Conservation (phyloP, 2,888 invertebrate genomes). For the Calephelis perditalis region DNA sequence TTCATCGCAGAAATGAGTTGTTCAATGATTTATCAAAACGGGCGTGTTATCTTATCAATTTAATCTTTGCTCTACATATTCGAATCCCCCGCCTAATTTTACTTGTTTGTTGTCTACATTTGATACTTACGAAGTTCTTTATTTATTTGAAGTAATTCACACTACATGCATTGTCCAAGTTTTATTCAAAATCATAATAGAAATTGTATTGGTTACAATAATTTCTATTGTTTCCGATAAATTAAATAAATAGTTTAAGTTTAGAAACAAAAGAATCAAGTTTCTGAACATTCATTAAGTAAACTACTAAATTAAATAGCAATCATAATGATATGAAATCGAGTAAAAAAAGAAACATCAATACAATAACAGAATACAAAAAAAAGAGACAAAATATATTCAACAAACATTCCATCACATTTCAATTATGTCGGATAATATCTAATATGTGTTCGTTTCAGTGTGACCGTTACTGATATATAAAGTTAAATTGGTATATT, state of each 20-base stretch:
- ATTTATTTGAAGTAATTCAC: background rate
- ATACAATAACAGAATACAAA: background rate
- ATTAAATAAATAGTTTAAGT: too few species aligned
- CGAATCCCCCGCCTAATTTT: constrained; percentile 52
- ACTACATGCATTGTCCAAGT: too few species aligned
- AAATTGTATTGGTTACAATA: background rate
- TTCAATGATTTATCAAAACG: constrained; percentile 54
- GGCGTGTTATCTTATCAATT: constrained; percentile 69
- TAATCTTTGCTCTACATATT: constrained; percentile 66
- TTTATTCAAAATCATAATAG: too few species aligned
- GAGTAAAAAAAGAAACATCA: constrained; percentile 21
- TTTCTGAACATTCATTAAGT: constrained; percentile 42
- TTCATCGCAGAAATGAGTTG: constrained; percentile 54
- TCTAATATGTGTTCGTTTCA: constrained; percentile 42
- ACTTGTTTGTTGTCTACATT: background rate
- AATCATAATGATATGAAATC: background rate
- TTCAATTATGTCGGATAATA: constrained; percentile 33
- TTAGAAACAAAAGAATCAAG: background rate
- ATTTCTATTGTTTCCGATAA: background rate
- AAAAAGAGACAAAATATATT: constrained; percentile 27
- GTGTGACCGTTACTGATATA: too few species aligned
- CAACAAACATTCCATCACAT: constrained; percentile 18
- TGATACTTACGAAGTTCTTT: background rate
- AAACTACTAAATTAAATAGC: constrained; percentile 32
- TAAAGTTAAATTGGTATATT: too few species aligned